A percentile compares a stretch with the other conserved stretches of the same genome.
These are phyloP conservation scores for Egretta garzetta DNA, from an alignment of 2,113 vertebrate genomes.

Conservation along the genomic window DNA sequence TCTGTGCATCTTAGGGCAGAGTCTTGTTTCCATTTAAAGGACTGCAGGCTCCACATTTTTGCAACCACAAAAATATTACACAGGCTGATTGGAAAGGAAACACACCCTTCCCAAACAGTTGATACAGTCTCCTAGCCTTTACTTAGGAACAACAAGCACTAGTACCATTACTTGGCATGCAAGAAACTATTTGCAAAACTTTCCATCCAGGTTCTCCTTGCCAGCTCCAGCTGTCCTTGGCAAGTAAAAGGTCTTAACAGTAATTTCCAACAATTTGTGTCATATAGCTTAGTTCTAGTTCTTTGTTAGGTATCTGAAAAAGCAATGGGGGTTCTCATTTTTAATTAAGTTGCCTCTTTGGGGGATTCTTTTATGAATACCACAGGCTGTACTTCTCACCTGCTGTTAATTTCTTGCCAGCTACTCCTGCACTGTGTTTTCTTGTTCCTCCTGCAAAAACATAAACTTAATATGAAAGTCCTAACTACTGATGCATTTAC, in stretches of 20 bases:
- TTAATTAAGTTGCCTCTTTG: not conserved
- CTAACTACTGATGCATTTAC: not conserved
- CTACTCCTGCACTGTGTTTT: not conserved
- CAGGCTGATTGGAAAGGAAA: not conserved
- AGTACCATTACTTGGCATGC: not conserved
- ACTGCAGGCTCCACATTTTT: not conserved
- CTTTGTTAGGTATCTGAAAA: not conserved
- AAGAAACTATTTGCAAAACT: not conserved
- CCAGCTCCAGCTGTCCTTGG: not conserved
- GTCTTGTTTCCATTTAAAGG: not conserved
- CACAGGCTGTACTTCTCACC: not conserved
- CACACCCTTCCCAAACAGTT: not conserved
- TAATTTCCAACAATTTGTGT: not conserved
- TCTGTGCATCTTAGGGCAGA: not conserved
- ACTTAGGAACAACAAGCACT: not conserved
- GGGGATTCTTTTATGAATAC: not conserved
- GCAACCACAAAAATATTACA: not conserved
- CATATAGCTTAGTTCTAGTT: not conserved
- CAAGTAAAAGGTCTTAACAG: not conserved
- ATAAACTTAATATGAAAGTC: not conserved
- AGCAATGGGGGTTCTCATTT: not conserved
- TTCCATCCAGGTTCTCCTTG: not conserved
- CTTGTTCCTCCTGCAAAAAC: not conserved
- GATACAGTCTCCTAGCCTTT: not conserved
- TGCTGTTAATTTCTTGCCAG: slow-evolving; percentile 5